These are phyloP conservation scores for Thalassarche chlororhynchos DNA, from an alignment of 2,113 vertebrate species.

Conservation along the genomic window DNA sequence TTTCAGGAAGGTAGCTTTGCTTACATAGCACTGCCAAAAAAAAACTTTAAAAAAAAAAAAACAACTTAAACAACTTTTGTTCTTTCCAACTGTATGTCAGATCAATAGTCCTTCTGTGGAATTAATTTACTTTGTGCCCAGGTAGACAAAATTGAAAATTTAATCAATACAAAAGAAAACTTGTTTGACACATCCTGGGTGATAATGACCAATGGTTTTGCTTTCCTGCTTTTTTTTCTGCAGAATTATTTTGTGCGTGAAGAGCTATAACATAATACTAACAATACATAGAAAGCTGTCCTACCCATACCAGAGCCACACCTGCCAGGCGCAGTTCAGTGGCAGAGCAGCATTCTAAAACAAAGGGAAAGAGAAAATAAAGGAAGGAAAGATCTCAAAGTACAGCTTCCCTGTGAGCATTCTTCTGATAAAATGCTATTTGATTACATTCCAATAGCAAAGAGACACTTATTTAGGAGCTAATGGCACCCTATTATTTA, in stretches of 20 bases:
- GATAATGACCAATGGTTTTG: background rate
- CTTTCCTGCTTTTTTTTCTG: background rate
- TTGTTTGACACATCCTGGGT: background rate
- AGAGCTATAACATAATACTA: background rate
- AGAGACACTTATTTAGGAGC: background rate
- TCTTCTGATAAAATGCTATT: background rate
- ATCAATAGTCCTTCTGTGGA: conserved; percentile 14
- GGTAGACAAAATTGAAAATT: background rate
- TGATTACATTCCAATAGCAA: background rate
- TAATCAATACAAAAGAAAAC: conserved; percentile 5
- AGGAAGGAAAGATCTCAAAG: background rate
- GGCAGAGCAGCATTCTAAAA: background rate
- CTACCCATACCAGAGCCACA: background rate
- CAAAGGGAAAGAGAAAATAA: background rate
- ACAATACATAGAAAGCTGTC: background rate
- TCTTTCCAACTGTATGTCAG: background rate
- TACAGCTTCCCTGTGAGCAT: background rate
- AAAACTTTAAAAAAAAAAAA: background rate
- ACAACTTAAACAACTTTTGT: background rate
- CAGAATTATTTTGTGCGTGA: background rate
- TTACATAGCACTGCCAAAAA: background rate
- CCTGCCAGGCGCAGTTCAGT: background rate
- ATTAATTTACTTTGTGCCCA: conserved; percentile 15
- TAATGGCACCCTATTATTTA: background rate
- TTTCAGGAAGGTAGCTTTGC: background rate